Percentiles rank a stretch among this genome's conserved stretches.
These are phyloP conservation scores for Xiphorhynchus erythropygius DNA, from an alignment of 2,797 vertebrate species.

Conservation along the genomic window DNA sequence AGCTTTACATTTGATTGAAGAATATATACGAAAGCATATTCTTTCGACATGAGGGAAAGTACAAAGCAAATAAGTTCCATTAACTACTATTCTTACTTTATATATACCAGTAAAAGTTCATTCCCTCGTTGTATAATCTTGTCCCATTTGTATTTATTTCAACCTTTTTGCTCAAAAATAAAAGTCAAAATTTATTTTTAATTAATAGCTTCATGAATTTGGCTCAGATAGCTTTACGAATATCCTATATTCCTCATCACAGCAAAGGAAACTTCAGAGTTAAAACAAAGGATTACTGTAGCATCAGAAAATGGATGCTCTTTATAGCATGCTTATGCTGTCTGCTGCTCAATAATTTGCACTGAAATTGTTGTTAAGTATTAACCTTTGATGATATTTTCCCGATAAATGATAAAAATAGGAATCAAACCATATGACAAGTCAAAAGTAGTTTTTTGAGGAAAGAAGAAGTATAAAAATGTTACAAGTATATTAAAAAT, in stretches of 20 bases:
- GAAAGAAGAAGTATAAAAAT: not conserved
- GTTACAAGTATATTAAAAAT: not conserved
- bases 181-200: not conserved
- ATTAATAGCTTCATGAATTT: not conserved
- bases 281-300: constrained; percentile 40
- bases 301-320: not conserved
- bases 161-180: not conserved
- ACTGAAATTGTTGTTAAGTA: not conserved
- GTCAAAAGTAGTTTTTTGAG: not conserved
- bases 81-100: not conserved
- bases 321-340: not conserved
- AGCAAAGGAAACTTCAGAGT: not conserved
- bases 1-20: not conserved
- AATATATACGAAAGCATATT: not conserved
- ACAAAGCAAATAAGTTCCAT: not conserved
- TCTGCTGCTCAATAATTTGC: not conserved
- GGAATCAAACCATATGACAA: not conserved
- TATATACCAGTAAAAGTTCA: not conserved
- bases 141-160: not conserved
- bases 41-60: not conserved
- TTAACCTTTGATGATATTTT: not conserved
- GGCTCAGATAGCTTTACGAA: not conserved
- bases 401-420: constrained; percentile 12
- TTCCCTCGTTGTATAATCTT: not conserved
- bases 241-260: not conserved